phyloP scores from a whole-genome alignment of 2,888 invertebrate species.

The Calliopum simillimum region DNA sequence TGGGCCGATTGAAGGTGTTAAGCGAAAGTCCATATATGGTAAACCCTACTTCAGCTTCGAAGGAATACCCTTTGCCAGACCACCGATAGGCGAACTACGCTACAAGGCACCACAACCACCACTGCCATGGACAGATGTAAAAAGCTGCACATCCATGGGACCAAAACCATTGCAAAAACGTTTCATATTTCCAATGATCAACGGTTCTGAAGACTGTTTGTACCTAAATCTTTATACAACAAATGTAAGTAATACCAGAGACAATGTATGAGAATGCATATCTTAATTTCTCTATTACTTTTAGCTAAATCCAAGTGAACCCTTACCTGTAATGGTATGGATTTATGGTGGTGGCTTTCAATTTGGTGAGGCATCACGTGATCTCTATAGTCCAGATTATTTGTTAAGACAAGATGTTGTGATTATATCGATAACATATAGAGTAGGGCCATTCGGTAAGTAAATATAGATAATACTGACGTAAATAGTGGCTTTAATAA shows the following conservation, averaged over 20 bases:
- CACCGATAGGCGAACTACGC: slow-evolving; percentile 62
- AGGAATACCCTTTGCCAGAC: slow-evolving; percentile 64
- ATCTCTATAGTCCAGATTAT: slow-evolving; percentile 68
- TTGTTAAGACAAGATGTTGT: slow-evolving; percentile 68
- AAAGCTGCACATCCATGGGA: slow-evolving; percentile 66
- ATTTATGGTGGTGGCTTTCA: slow-evolving; percentile 71
- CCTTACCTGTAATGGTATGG: slow-evolving; percentile 69
- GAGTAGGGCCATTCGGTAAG: slow-evolving; percentile 68
- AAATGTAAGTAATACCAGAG: slow-evolving; percentile 59
- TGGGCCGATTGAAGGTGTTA: slow-evolving; percentile 65
- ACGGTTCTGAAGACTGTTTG: slow-evolving; percentile 71
- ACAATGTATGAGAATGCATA: background rate
- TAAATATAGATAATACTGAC: background rate
- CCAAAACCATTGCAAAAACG: slow-evolving; percentile 64
- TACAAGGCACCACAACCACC: slow-evolving; percentile 68
- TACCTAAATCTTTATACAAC: slow-evolving; percentile 69
- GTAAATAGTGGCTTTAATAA: background rate
- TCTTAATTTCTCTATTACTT: background rate
- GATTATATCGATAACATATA: slow-evolving; percentile 69
- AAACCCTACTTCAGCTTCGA: slow-evolving; percentile 64
- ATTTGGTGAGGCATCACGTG: slow-evolving; percentile 66
- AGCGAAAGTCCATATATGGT: slow-evolving; percentile 63
- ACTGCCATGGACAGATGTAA: slow-evolving; percentile 67
- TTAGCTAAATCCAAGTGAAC: slow-evolving; percentile 60
- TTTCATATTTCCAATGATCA: slow-evolving; percentile 63